Conservation (phyloP, 2,113 vertebrate species). For the Cyphomyrus plagiostoma region DNA sequence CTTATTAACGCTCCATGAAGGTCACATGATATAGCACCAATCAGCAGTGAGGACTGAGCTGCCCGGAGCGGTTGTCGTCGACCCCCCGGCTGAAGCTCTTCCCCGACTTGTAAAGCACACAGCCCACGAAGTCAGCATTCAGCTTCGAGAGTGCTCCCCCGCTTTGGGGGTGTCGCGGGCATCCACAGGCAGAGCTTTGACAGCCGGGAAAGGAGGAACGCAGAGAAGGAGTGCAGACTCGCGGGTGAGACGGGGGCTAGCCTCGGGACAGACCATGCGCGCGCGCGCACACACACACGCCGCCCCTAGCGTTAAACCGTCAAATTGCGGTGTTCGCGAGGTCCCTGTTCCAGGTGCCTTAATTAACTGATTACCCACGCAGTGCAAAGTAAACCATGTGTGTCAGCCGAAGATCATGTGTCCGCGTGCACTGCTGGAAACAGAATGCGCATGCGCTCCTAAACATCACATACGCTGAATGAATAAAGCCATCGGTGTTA, state of each 20-base stretch:
- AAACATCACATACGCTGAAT: neutral
- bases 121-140: neutral
- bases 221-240: neutral
- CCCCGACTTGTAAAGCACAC: neutral
- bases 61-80: neutral
- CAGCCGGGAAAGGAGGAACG: neutral
- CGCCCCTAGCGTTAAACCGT: neutral
- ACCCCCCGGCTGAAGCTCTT: neutral
- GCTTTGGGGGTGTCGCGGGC: neutral
- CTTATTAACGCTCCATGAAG: neutral
- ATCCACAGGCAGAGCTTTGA: neutral
- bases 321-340: neutral
- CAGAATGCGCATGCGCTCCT: neutral
- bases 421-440: neutral
- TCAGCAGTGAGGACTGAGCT: neutral
- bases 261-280: neutral
- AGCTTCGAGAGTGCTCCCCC: neutral
- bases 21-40: neutral
- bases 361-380: neutral
- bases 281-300: neutral
- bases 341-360: neutral
- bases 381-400: neutral
- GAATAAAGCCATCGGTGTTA: neutral
- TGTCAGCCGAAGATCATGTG: neutral
- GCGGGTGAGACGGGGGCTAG: neutral